Evolutionary conservation across 2,113 vertebrate genomes (phyloP).

Genomic region (Erinaceus europaeus): DNA sequence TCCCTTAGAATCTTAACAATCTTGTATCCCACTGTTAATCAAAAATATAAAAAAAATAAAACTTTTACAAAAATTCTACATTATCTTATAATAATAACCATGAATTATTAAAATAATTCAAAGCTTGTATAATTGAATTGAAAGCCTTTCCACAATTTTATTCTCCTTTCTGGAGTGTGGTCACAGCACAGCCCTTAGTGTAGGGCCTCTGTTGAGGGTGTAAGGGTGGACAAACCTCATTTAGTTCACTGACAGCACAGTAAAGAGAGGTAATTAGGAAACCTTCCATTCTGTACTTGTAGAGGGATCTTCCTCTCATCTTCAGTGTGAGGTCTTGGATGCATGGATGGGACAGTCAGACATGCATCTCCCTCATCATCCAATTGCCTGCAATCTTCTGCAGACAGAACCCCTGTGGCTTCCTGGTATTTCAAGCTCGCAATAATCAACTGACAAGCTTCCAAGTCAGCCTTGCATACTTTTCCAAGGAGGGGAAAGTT

Average conservation of each 20-base stretch:
- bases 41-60: no score
- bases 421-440: slow-evolving; percentile 84
- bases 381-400: slow-evolving; percentile 76
- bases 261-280: slow-evolving; percentile 73
- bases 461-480: slow-evolving; percentile 92
- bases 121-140: no score
- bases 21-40: no score
- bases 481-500: slow-evolving; percentile 84
- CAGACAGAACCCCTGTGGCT: slow-evolving; percentile 70
- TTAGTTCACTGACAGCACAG: slow-evolving; percentile 81
- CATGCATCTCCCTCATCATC: slow-evolving; percentile 58
- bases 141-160: neutral
- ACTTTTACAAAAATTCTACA: neutral
- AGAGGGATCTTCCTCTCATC: slow-evolving; percentile 80
- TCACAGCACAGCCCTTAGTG: neutral
- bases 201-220: neutral
- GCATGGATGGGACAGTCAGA: accelerated
- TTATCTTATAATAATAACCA: neutral
- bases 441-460: slow-evolving; percentile 89
- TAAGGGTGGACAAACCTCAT: slow-evolving; percentile 82
- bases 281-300: slow-evolving; percentile 75
- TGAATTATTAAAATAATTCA: neutral
- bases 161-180: no score
- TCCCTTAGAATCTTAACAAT: no score
- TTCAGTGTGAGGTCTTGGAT: neutral